Evolutionary conservation across 2,888 invertebrate genomes (phyloP).

Genomic region (Hypolimnas misippus): DNA sequence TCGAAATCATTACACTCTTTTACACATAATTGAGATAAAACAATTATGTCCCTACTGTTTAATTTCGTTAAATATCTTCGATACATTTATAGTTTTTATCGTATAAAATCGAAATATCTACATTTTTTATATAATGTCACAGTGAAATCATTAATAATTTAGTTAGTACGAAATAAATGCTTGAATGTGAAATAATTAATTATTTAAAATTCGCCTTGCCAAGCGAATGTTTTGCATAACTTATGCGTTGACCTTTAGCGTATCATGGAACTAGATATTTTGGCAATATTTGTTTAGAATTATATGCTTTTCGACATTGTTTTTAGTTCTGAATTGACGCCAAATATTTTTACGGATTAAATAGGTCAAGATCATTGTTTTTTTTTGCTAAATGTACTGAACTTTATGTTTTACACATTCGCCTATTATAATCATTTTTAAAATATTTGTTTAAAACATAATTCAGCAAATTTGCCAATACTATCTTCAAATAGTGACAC

Average conservation of each 20-base stretch:
- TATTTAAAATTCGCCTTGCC: background rate
- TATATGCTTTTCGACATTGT: constrained; percentile 16
- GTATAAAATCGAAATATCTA: no score
- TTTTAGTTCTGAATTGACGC: constrained; percentile 3
- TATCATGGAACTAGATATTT: constrained; percentile 27
- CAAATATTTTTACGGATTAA: constrained; percentile 13
- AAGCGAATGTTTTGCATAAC: constrained; percentile 6
- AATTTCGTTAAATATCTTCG: no score
- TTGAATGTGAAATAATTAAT: background rate
- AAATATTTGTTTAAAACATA: background rate
- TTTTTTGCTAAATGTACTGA: background rate
- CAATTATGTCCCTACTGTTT: no score
- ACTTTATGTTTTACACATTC: background rate
- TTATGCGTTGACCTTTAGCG: constrained; percentile 28
- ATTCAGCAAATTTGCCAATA: background rate
- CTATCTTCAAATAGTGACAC: no score
- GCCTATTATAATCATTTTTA: background rate
- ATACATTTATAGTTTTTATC: no score
- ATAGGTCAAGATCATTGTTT: background rate
- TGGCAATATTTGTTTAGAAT: constrained; percentile 28
- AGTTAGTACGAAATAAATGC: background rate
- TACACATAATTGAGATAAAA: no score
- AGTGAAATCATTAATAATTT: background rate
- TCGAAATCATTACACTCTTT: no score
- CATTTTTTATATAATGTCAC: background rate